phyloP scores from a whole-genome alignment of 2,797 vertebrate genomes.

The Hylomyscus alleni region DNA sequence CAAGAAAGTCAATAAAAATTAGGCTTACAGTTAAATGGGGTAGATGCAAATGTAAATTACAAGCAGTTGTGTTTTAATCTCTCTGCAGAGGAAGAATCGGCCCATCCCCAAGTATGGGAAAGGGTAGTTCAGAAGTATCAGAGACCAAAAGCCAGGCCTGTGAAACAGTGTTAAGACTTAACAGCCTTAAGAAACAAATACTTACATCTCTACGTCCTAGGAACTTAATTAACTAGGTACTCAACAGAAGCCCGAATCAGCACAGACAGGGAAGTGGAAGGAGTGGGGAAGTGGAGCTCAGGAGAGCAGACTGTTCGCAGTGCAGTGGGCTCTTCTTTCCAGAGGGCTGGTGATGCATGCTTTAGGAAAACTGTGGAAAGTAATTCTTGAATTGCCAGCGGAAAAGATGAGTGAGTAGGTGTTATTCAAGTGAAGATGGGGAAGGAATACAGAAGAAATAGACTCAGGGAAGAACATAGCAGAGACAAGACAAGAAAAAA shows the following conservation, averaged over 20 bases:
- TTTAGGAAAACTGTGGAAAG: slow-evolving; percentile 4
- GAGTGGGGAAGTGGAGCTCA: background rate
- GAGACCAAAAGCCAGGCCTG: background rate
- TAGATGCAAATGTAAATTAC: background rate
- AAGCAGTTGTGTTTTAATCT: background rate
- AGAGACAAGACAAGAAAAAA: background rate
- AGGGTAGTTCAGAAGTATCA: background rate
- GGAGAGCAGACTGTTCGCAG: background rate
- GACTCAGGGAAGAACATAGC: background rate
- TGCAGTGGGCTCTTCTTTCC: background rate
- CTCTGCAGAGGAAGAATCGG: background rate
- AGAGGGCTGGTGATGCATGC: background rate
- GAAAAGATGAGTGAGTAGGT: slow-evolving; percentile 20
- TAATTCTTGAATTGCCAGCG: slow-evolving; percentile 7
- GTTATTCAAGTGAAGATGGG: background rate
- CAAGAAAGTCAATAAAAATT: slow-evolving; percentile 36
- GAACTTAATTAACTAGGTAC: slow-evolving; percentile 8
- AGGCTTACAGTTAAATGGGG: background rate
- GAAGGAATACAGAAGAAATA: background rate
- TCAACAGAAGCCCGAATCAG: background rate
- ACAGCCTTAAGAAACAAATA: slow-evolving; percentile 3
- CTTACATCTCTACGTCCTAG: background rate
- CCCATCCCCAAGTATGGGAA: background rate
- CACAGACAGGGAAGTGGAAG: background rate
- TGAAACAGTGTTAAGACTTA: background rate